Percentiles rank a stretch among this genome's conserved stretches.
These are phyloP conservation scores for Cephonodes hylas DNA, from an alignment of 2,888 invertebrate genomes.

Conservation along the genomic window DNA sequence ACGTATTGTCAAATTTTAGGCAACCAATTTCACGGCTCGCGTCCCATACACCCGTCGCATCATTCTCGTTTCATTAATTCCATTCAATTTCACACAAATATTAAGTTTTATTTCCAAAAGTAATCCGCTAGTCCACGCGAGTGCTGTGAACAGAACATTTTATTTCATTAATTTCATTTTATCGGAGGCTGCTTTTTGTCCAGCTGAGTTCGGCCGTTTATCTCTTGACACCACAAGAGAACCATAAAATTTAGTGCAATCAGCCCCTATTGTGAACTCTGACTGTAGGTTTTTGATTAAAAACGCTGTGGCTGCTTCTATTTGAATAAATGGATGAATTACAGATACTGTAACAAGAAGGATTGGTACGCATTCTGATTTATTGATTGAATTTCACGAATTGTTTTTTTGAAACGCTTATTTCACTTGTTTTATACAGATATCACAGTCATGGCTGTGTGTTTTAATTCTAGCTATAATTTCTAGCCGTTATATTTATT, in stretches of 20 bases:
- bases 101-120: background rate
- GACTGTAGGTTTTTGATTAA: background rate
- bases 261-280: background rate
- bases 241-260: background rate
- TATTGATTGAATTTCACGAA: too few relatives aligned
- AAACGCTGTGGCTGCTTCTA: background rate
- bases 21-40: background rate
- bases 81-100: background rate
- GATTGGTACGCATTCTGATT: too few relatives aligned
- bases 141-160: background rate
- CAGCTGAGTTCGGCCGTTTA: background rate
- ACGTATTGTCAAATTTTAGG: background rate
- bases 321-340: background rate
- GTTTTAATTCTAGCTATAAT: too few relatives aligned
- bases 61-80: background rate
- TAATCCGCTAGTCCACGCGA: background rate
- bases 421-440: too few relatives aligned
- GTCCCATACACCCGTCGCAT: background rate
- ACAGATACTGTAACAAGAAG: background rate
- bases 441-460: too few relatives aligned
- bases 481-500: too few relatives aligned
- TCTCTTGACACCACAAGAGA: background rate
- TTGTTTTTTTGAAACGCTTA: too few relatives aligned
- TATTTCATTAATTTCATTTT: constrained; percentile 9
- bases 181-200: constrained; percentile 10